Conservation (phyloP, 2,888 invertebrate genomes). For the Myathropa florea region DNA sequence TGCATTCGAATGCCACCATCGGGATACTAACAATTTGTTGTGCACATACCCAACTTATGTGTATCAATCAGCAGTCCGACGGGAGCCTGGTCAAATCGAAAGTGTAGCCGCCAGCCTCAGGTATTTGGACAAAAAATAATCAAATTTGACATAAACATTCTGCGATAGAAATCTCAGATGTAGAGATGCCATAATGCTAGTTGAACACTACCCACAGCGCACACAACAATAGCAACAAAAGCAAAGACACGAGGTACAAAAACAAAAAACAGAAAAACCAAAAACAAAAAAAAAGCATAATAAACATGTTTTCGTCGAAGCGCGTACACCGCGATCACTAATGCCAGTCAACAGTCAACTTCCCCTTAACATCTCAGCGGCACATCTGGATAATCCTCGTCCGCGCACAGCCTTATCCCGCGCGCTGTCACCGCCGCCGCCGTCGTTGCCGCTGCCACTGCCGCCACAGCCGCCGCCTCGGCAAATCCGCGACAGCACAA, state of each 20-base stretch:
- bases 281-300: constrained; percentile 4
- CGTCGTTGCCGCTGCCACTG: background rate
- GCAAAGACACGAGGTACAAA: background rate
- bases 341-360: constrained; percentile 11
- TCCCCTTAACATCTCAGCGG: constrained; percentile 39
- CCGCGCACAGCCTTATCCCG: constrained; percentile 36
- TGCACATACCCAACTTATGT: background rate
- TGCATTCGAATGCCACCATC: constrained; percentile 44
- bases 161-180: constrained; percentile 55
- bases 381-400: constrained; percentile 55
- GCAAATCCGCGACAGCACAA: constrained; percentile 60
- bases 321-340: constrained; percentile 43
- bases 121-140: constrained; percentile 35
- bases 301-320: constrained; percentile 41
- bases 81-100: constrained; percentile 19
- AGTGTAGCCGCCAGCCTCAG: constrained; percentile 18
- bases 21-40: constrained; percentile 19
- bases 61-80: constrained; percentile 3
- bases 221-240: background rate
- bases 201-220: background rate
- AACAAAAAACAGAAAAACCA: constrained; percentile 2
- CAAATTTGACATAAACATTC: constrained; percentile 66
- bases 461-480: background rate
- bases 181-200: constrained; percentile 47
- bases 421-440: background rate